Evolutionary conservation across 2,797 vertebrate species (phyloP).

Genomic region (Pipistrellus pipistrellus): DNA sequence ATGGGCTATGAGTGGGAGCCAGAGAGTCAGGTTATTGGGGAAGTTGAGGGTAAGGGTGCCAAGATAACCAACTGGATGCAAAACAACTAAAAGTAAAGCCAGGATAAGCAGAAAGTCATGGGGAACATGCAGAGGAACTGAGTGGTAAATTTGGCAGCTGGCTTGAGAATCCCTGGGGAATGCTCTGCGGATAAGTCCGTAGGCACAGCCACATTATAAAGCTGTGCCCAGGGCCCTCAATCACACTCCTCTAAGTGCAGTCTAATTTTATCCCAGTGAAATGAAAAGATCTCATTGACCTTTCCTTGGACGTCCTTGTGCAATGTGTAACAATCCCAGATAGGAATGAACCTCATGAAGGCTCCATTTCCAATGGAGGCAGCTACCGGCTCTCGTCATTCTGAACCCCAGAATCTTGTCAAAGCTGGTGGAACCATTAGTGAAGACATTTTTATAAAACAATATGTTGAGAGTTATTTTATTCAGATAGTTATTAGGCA

Average conservation of each 20-base stretch:
- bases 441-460: background rate
- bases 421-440: background rate
- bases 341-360: constrained; percentile 69
- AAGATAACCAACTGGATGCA: constrained; percentile 64
- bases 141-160: constrained; percentile 68
- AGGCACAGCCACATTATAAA: constrained; percentile 27
- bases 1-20: background rate
- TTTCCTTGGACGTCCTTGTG: constrained; percentile 73
- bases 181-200: background rate
- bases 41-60: constrained; percentile 51
- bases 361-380: constrained; percentile 22
- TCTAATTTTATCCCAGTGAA: constrained; percentile 80
- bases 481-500: constrained; percentile 39
- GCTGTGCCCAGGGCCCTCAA: constrained; percentile 37
- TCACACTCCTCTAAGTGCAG: constrained; percentile 38
- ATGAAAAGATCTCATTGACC: constrained; percentile 72
- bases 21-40: constrained; percentile 54
- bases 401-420: background rate
- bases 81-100: constrained; percentile 61
- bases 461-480: constrained; percentile 30
- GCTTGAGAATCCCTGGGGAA: constrained; percentile 67
- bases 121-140: constrained; percentile 49
- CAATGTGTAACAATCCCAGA: constrained; percentile 59
- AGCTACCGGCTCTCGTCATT: constrained; percentile 35
- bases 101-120: constrained; percentile 76